These are phyloP conservation scores for Phocides pigmalion DNA, from an alignment of 1,140 invertebrate species.

Conservation along the genomic window DNA sequence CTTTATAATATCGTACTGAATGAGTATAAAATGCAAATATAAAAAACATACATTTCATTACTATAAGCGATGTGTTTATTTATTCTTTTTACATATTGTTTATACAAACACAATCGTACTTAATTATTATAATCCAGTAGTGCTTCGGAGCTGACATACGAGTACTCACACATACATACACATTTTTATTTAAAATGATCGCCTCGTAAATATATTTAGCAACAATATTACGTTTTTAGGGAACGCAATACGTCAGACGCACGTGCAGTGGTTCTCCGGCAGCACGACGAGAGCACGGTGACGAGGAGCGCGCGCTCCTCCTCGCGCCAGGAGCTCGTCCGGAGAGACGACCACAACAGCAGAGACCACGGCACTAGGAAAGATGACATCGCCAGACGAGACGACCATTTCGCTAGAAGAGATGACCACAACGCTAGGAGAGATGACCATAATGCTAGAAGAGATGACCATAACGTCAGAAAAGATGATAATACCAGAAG, in stretches of 20 bases:
- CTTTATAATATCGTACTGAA: no score
- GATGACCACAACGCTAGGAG: conserved; percentile 67
- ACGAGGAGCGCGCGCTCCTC: conserved; percentile 29
- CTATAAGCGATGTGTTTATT: no score
- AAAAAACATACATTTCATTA: no score
- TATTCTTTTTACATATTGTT: no score
- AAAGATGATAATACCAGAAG: conserved; percentile 61
- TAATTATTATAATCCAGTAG: no score
- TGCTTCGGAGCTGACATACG: no score
- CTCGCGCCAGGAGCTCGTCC: conserved; percentile 37
- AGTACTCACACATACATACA: no score
- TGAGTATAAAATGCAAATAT: no score
- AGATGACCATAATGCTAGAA: conserved; percentile 71
- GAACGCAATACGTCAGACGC: conserved; percentile 76
- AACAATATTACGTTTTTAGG: conserved; percentile 42
- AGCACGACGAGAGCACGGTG: conserved; percentile 81
- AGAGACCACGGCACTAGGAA: conserved; percentile 43
- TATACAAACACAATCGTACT: no score
- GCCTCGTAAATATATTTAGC: no score
- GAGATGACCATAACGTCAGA: conserved; percentile 63
- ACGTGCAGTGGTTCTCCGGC: conserved; percentile 65
- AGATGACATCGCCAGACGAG: conserved; percentile 53
- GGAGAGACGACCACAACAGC: conserved; percentile 40
- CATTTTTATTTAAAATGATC: no score
- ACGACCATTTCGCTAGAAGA: conserved; percentile 72